phyloP scores from a whole-genome alignment of 1,140 invertebrate species.

The Megathymus violae region DNA sequence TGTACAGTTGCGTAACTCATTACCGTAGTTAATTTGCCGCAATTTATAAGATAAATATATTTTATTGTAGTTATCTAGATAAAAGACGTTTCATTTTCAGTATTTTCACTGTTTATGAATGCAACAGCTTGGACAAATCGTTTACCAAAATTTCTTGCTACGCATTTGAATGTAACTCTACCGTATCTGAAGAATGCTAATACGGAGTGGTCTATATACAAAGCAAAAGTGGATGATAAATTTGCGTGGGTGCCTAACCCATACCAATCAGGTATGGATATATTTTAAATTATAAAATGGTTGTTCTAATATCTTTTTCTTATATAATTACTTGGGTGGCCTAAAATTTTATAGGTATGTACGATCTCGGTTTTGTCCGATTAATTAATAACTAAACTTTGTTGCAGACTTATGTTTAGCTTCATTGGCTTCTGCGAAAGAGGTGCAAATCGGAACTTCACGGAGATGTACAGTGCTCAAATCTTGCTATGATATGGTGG shows the following conservation, averaged over 20 bases:
- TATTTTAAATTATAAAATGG: conserved; percentile 7
- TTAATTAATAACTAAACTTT: too few relatives aligned
- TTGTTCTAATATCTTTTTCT: too few relatives aligned
- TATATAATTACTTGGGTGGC: too few relatives aligned
- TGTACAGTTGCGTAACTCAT: too few relatives aligned
- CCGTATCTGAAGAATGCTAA: background rate
- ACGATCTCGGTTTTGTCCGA: too few relatives aligned
- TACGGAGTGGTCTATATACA: conserved; percentile 34
- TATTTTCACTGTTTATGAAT: conserved; percentile 41
- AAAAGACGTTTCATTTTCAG: conserved; percentile 39
- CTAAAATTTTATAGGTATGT: too few relatives aligned
- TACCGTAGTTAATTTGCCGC: too few relatives aligned
- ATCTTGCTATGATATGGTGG: conserved; percentile 41
- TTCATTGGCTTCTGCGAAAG: conserved; percentile 37
- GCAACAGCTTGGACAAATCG: conserved; percentile 26
- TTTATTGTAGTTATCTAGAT: too few relatives aligned
- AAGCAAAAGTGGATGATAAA: conserved; percentile 27
- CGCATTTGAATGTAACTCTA: too few relatives aligned
- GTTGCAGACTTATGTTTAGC: conserved; percentile 52
- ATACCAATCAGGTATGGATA: conserved; percentile 43
- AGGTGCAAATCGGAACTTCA: background rate
- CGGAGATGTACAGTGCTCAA: conserved; percentile 37
- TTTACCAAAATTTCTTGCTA: conserved; percentile 13
- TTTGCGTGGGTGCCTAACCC: conserved; percentile 44
- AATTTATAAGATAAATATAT: too few relatives aligned